Base-by-base conservation (phyloP, 2,797 vertebrate species). In the Psittacula echo region DNA sequence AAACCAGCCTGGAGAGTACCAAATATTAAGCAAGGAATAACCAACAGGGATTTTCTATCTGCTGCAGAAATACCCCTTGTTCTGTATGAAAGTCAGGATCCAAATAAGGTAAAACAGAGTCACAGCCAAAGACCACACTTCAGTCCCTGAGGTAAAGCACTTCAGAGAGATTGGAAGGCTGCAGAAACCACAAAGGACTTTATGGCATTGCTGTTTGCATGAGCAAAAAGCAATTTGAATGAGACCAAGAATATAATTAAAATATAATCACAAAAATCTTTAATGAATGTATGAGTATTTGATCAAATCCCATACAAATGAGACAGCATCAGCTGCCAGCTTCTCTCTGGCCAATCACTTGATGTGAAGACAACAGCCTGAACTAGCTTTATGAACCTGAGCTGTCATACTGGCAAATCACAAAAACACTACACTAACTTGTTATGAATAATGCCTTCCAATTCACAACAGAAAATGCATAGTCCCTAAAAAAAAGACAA, bases 331-430 rank as follows among this genome's bases (percentile, higher is more conserved):
- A 88, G 54, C 58, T 93, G 9, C 51, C 95, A 90, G 26, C 23
- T 92, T 95, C 87, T 93, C 84, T 70, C 78, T 77, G 90, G 81
- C 41, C 93, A 89, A 56, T 32, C 54, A 16, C 51, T 77, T 67
- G 27, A 72, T 77, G 41, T 70, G 73, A 81, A 83, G 50, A 80
- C 79, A 83, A 77, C 76, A 94, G n/a, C 26, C 87, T 87, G 66
- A 34, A 79, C 24, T 41, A 89, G 53, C 17, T 41, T 68, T 56
- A 72, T 0, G 1, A 83, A 71, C 50, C 19, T 65, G 70, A 84
- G 41, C 44, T 50, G 18, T 41, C 77, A 80, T 21, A 41, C 21
- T 84, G 34, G 41, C 39, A 85, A 95, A 73, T 83, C 53, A 72
- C 34, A 89, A 56, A 68, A 71, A 56, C 8, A 30, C 17, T 37